Base-by-base conservation (phyloP, 2,888 invertebrate species). In the Nudaria mundana region DNA sequence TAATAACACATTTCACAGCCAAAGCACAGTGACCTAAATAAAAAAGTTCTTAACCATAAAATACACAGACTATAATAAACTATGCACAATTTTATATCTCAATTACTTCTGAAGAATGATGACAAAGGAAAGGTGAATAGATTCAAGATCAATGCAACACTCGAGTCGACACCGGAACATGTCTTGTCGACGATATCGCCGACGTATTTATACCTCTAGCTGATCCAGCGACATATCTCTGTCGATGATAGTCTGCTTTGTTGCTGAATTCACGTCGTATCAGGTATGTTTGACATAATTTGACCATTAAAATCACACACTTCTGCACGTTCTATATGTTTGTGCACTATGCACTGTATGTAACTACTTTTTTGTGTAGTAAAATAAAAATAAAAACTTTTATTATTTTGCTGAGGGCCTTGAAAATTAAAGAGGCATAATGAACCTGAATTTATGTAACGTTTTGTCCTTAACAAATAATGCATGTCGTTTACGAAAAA, bases 231-330 rank as follows among this genome's bases (percentile, higher is more conserved):
- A 79, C 49, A 82, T 81, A 82, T 72, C 76, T 68, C 80, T 82
- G 87, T 88, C 88, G 76, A 89, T 89, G 89, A 86, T 88, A 88
- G 82, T 89, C 84, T 89, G 83, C 78, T 85, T 89, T 75, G 78
- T 88, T 44, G 88, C 86, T 82, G 87, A 88, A 71, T 81, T 86
- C 63, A 76, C 85, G 71, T 83, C 86, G 77, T 85, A 81, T 85
- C 85, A 89, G 89, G 88, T 89, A 83, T 54, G 81, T 82, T 44
- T 14, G 40, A 41, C 32, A 28, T 40, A 28, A 22, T 24, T 32
- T 10, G 6, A 23, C 13, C 22, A 23, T 10, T 13, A 12, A 13
- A 14, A n/a, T 10, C 6, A 23, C n/a, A n/a, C n/a, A n/a, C n/a
- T n/a, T n/a, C n/a, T n/a, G n/a, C n/a, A n/a, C n/a, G n/a, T n/a